Percentiles rank a stretch among this genome's conserved stretches.
phyloP scores from a whole-genome alignment of 2,113 vertebrate genomes.

The Zingel zingel region DNA sequence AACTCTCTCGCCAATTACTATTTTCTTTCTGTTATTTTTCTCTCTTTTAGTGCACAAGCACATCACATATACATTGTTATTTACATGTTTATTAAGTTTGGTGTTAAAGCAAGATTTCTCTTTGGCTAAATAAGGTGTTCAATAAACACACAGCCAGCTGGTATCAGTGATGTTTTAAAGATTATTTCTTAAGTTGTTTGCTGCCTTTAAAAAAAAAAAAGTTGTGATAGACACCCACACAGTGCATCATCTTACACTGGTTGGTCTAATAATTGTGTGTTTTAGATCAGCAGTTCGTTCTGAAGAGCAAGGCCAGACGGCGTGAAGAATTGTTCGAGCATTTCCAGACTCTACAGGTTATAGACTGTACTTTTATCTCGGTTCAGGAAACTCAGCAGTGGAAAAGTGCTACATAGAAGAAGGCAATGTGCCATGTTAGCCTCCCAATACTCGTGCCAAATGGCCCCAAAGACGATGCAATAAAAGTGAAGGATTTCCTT shows the following conservation, averaged over 20 bases:
- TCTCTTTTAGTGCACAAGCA: conserved; percentile 4
- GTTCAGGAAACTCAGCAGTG: neutral
- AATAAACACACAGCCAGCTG: conserved; percentile 51
- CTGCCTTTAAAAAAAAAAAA: neutral
- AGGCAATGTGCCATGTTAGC: conserved; percentile 8
- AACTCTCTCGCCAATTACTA: neutral
- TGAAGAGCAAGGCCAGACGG: neutral
- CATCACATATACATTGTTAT: conserved; percentile 7
- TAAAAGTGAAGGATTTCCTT: conserved; percentile 62
- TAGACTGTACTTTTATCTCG: conserved; percentile 25
- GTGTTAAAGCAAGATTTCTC: conserved; percentile 21
- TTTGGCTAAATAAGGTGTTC: conserved; percentile 56
- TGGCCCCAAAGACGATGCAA: conserved; percentile 62
- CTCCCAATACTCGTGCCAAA: conserved; percentile 34
- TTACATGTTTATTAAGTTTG: conserved; percentile 35
- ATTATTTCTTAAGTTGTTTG: neutral
- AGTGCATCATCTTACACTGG: neutral
- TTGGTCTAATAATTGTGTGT: neutral
- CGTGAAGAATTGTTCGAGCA: neutral
- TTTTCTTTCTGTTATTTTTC: neutral
- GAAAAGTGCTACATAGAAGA: conserved; percentile 32
- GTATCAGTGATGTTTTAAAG: conserved; percentile 19
- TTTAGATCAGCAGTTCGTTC: conserved; percentile 8
- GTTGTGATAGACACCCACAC: neutral
- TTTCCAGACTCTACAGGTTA: conserved; percentile 26